phyloP scores from a whole-genome alignment of 2,797 vertebrate genomes.

The Crenichthys baileyi region DNA sequence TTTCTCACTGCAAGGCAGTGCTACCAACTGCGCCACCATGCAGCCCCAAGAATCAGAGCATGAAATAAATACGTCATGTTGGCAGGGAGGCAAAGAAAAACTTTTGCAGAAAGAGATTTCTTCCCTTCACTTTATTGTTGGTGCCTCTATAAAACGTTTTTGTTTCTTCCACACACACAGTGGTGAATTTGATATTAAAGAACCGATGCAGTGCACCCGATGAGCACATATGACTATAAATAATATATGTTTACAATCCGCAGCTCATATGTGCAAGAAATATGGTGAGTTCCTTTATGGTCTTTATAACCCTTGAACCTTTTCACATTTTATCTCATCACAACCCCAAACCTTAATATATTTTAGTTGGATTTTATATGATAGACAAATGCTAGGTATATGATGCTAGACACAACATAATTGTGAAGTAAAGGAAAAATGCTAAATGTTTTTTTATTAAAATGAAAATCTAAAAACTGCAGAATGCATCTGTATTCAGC shows the following conservation, averaged over 20 bases:
- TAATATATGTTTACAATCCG: not conserved
- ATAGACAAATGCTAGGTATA: not conserved
- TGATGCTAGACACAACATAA: not conserved
- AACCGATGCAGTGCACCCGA: not conserved
- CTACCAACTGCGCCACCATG: too few species aligned
- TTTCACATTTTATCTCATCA: not conserved
- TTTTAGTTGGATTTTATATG: not conserved
- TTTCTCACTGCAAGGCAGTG: too few species aligned
- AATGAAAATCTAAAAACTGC: not conserved
- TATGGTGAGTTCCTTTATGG: not conserved
- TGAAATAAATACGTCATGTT: slow-evolving; percentile 14
- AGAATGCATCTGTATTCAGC: too few species aligned
- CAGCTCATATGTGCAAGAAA: not conserved
- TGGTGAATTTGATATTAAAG: slow-evolving; percentile 19
- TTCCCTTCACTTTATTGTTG: slow-evolving; percentile 6
- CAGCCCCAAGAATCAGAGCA: slow-evolving; percentile 31
- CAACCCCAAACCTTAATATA: not conserved
- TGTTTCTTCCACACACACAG: slow-evolving; percentile 16
- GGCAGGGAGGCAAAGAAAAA: slow-evolving; percentile 17
- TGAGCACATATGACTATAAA: not conserved
- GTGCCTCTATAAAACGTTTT: slow-evolving; percentile 4
- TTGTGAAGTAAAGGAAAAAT: not conserved
- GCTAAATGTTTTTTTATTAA: not conserved
- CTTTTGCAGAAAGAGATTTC: slow-evolving; percentile 1
- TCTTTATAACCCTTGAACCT: not conserved